Percentiles rank a stretch among this genome's conserved stretches.
Evolutionary conservation across 2,888 invertebrate species (phyloP).

Genomic region (Philonicus albiceps): DNA sequence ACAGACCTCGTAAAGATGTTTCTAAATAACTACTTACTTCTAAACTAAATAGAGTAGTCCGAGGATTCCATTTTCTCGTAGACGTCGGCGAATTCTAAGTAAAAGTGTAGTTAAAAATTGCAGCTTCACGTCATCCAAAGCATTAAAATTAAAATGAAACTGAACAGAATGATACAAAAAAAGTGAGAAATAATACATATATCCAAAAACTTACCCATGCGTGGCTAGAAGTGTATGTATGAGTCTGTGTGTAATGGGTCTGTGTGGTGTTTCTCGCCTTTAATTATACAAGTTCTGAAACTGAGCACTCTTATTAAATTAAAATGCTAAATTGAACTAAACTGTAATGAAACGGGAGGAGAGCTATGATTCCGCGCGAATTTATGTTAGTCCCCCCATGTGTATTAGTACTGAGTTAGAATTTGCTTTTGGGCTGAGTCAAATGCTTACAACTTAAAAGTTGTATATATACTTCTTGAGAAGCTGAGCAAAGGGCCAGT

Average conservation of each 20-base stretch:
- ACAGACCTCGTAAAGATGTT: too few species aligned
- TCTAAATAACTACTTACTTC: too few species aligned
- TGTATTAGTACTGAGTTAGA: conserved; percentile 26
- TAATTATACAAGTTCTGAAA: conserved; percentile 28
- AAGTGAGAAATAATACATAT: conserved; percentile 11
- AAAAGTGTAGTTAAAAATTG: not conserved
- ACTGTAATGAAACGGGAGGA: not conserved
- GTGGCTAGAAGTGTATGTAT: not conserved
- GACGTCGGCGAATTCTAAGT: not conserved
- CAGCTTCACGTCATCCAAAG: not conserved
- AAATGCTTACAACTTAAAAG: conserved; percentile 6
- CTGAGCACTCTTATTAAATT: conserved; percentile 35
- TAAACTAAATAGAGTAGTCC: not conserved
- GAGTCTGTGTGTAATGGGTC: not conserved
- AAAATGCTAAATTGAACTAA: conserved; percentile 11
- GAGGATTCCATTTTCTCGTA: too few species aligned
- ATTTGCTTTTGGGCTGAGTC: conserved; percentile 10
- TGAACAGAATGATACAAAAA: not conserved
- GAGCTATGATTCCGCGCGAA: conserved; percentile 2
- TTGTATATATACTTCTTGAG: conserved; percentile 19
- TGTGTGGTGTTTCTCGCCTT: not conserved
- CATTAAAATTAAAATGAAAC: not conserved
- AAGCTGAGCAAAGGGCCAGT: conserved; percentile 26
- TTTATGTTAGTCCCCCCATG: conserved; percentile 18
- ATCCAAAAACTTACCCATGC: not conserved